These are phyloP conservation scores for Parnassius orleans DNA, from an alignment of 2,888 invertebrate genomes.

Conservation along the genomic window DNA sequence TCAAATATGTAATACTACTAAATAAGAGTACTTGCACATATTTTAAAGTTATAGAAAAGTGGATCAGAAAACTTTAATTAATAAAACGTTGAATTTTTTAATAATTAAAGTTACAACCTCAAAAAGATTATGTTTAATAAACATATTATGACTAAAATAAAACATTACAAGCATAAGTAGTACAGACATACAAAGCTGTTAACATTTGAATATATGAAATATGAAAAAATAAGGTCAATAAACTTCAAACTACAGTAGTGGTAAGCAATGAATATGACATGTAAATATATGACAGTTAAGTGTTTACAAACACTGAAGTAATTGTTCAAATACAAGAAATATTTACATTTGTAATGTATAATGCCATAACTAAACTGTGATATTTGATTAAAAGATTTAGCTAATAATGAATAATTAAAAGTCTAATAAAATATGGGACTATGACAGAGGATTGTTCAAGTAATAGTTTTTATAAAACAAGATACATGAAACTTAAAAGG, in stretches of 20 bases:
- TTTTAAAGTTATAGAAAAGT: no score
- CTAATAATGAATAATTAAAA: no score
- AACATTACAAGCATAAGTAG: background rate
- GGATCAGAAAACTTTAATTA: no score
- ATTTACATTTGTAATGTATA: background rate
- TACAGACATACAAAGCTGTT: slow-evolving; percentile 10
- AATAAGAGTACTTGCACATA: no score
- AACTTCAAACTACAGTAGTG: slow-evolving; percentile 59
- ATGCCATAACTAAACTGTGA: background rate
- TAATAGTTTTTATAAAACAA: no score
- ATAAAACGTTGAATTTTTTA: no score
- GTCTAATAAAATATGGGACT: no score
- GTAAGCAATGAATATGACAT: slow-evolving; percentile 7
- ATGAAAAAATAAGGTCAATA: slow-evolving; percentile 46
- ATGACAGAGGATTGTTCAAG: no score
- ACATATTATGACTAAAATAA: background rate
- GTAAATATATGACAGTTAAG: slow-evolving; percentile 17
- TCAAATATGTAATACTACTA: no score
- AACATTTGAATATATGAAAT: slow-evolving; percentile 12
- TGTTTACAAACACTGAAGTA: slow-evolving; percentile 7
- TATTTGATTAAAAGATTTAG: no score
- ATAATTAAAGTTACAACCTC: background rate
- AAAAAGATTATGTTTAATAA: no score
- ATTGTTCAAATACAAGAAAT: background rate
- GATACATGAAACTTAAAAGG: no score